Evolutionary conservation across 2,888 invertebrate genomes (phyloP), one percentile per base, ranked within the genome.

Genomic region (Chesias legatella): DNA sequence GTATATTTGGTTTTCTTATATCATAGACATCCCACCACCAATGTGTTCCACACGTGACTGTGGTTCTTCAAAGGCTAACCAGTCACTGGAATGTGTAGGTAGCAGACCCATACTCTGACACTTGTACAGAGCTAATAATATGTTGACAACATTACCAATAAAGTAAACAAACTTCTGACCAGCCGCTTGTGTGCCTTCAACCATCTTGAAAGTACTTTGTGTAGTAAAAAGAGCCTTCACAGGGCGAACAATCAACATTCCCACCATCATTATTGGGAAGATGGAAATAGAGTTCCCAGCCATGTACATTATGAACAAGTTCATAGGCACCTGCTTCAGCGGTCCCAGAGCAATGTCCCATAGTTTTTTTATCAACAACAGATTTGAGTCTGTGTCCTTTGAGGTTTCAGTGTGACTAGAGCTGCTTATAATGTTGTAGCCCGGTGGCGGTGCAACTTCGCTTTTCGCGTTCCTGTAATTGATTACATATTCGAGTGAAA

Each of bases 221-320:
- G 97, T 94, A 0, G 96, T 90, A 75, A 99, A 96, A 40, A 99
- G 90, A 1, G 99, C 98, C 84, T 99, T 98, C 13, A 99, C 92
- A 1, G 99, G 99, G 48, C 98, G 90, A 64, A 99, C 94, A 61
- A 99, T 94, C 85, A 99, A 91, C 99, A 99, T 99, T 27, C 98
- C 98, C 6, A 99, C 98, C 99, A 99, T 99, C 99, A 99, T 99
- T 31, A 99, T 99, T 0, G 99, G 99, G 67, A 99, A 99, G 63
- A 99, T 99, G 0, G 98, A 99, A 64, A 99, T 98, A 0, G 98
- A 98, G 78, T 97, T 98, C 9, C 99, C 99, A 36, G 99, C 98
- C 99, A 99, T 99, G 82, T 99, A 99, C 98, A 99, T 98, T 45
- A 99, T 97, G 76, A 99, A 98, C 48, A 99, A 89, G 81, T 99